Evolutionary conservation across 2,888 invertebrate genomes (phyloP).

Genomic region (Rhodophaea formosa): DNA sequence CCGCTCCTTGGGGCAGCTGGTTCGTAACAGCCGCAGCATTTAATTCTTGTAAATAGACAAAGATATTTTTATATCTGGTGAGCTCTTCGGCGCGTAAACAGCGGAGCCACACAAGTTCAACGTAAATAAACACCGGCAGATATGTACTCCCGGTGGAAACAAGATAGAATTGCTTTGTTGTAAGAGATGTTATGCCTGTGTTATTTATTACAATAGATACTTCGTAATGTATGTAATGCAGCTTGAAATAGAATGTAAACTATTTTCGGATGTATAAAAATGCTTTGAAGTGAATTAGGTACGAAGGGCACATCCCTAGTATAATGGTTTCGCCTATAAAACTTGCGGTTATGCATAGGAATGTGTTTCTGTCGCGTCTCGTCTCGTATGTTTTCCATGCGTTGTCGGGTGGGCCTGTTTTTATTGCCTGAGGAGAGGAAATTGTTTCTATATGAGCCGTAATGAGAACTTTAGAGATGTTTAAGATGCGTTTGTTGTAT

Average conservation of each 20-base stretch:
- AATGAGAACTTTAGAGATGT: slow-evolving; percentile 6
- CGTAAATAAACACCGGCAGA: slow-evolving; percentile 65
- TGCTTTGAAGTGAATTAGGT: slow-evolving; percentile 18
- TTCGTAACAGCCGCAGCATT: slow-evolving; percentile 72
- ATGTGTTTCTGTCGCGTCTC: slow-evolving; percentile 15
- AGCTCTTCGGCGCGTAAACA: slow-evolving; percentile 70
- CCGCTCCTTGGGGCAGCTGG: slow-evolving; percentile 75
- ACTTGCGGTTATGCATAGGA: slow-evolving; percentile 17
- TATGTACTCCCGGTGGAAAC: slow-evolving; percentile 44
- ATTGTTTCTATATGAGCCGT: slow-evolving; percentile 13
- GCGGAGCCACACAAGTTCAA: slow-evolving; percentile 61
- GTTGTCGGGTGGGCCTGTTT: slow-evolving; percentile 10
- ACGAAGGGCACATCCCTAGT: slow-evolving; percentile 4
- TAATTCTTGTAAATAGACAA: slow-evolving; percentile 78
- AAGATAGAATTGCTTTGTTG: slow-evolving; percentile 27
- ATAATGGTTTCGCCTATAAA: slow-evolving; percentile 17
- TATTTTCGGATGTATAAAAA: slow-evolving; percentile 12
- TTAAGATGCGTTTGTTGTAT: slow-evolving; percentile 14
- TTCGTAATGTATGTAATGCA: slow-evolving; percentile 19
- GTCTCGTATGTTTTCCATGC: slow-evolving; percentile 13
- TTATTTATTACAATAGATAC: slow-evolving; percentile 22
- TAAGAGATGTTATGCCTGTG: slow-evolving; percentile 27
- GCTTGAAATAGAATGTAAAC: slow-evolving; percentile 11
- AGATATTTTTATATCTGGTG: slow-evolving; percentile 78
- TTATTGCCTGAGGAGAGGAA: slow-evolving; percentile 14